Base-by-base conservation (phyloP, 2,888 invertebrate genomes). In the Oscheius onirici region DNA sequence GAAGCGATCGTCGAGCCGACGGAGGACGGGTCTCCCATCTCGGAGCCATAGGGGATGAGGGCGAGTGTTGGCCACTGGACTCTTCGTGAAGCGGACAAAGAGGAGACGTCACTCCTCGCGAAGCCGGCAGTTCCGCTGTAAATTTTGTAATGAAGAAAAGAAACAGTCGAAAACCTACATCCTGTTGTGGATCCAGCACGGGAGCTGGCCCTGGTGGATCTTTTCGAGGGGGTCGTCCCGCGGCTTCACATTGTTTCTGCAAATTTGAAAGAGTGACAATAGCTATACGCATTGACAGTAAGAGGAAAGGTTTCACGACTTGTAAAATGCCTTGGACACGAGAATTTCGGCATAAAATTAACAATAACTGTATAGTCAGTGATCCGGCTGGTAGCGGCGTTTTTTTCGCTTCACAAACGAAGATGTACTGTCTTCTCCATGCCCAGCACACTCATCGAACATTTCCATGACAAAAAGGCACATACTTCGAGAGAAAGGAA, bases 41-140 rank as follows among this genome's bases (percentile, higher is more conserved):
- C 84, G 1, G 84, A 84, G 15, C 81, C 83, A 72, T 83, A 83
- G 11, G 72, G 72, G 10, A 83, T 6, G 77, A 69, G n/a, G 60
- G 69, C 1, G 67, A 67, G 6, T 24, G n/a, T 11, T 41, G 34
- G 3, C 34, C 61, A 61, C 61, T 69, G 40, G 20, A n/a, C 28
- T 69, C 69, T 41, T 69, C 69, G n/a, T 60, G 69, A 28, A 69
- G 54, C 5, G 61, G 15, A 17, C 69, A 40, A 15, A 69, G 61
- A 54, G 55, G 13, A 2, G 52, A 20, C 3, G 54, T 3, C 5
- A 13, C 17, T 13, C 52, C 66, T 15, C 52, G 66, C 5, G 66
- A 52, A 17, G 52, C 51, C 28, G 54, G 57, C 49, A 26, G 13
- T 28, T 65, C 65, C 15, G 65, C 65, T 65, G 26, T 20, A 65